Conservation (phyloP, 2,113 vertebrate species). For the Zeus faber region DNA sequence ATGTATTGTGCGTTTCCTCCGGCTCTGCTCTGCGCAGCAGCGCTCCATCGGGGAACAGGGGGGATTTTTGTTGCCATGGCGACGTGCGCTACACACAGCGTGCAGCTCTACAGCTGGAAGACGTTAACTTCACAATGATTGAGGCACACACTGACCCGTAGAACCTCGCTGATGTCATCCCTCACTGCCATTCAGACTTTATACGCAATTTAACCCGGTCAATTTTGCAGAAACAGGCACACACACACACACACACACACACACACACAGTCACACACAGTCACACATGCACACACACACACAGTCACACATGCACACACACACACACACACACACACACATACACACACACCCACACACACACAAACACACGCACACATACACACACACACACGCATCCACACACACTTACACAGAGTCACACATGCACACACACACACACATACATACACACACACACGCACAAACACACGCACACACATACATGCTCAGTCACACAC, state of each 20-base stretch:
- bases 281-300: not conserved
- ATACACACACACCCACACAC: conserved; percentile 5
- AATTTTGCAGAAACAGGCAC: not conserved
- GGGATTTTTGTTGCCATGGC: conserved; percentile 19
- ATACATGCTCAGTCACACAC: too few species aligned
- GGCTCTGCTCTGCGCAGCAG: conserved; percentile 20
- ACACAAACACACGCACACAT: conserved; percentile 1
- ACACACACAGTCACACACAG: conserved; percentile 5
- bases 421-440: too few species aligned
- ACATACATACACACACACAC: not conserved
- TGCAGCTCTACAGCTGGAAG: conserved; percentile 56
- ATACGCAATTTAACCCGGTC: conserved; percentile 26
- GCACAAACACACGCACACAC: too few species aligned
- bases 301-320: not conserved
- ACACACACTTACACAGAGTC: not conserved
- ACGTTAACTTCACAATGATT: conserved; percentile 56
- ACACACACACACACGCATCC: conserved; percentile 1
- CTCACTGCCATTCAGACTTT: conserved; percentile 25
- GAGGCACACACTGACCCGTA: conserved; percentile 40
- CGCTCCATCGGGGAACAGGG: conserved; percentile 18
- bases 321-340: conserved; percentile 2
- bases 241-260: conserved; percentile 1
- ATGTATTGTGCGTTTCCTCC: conserved; percentile 2
- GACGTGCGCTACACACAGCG: conserved; percentile 8
- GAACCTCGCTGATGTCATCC: conserved; percentile 60